Evolutionary conservation across 2,888 invertebrate genomes (phyloP), one percentile per base, ranked within the genome.

Genomic region (Chrysina gloriosa): DNA sequence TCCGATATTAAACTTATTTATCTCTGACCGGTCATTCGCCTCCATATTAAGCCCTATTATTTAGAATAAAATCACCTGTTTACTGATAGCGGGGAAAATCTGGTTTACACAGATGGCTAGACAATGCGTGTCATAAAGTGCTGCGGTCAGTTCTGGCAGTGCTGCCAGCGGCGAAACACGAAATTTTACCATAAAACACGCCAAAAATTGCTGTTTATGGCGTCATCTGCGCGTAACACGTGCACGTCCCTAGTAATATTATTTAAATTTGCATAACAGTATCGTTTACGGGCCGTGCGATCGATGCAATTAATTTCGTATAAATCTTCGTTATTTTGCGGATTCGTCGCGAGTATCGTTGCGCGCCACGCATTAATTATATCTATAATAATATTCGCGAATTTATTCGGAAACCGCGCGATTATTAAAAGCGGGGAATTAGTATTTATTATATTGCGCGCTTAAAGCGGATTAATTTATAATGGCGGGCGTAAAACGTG

Each of bases 91-190:
- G 58, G 50, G 58, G 68, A 64, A 69, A 69, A 65, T 69, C 65
- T 69, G 73, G 71, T 73, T 70, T 70, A 71, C 73, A 73, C 75
- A 75, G 74, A 72, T 42, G 42, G 42, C 42, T 42, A 42, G 42
- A 74, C 74, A 74, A 71, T 71, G 72, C 70, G 67, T 70, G 71
- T 72, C 73, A 73, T 74, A 74, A 73, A 73, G 71, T 73, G 71
- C 63, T 75, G 74, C 67, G 74, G 72, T 74, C 72, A 69, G 70
- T 27, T 48, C 69, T 72, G 69, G 73, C 72, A 71, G 52, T 63
- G 69, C 67, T 72, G 75, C 72, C 73, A 72, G 69, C 71, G 68
- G 61, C 73, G 71, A 71, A 69, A 72, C 72, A 73, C 64, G 63
- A 23, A 65, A 58, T 58, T 58, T 58, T 42, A 58, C 58, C 58